Evolutionary conservation across 2,113 vertebrate species (phyloP).

Genomic region (Sebastes fasciatus): DNA sequence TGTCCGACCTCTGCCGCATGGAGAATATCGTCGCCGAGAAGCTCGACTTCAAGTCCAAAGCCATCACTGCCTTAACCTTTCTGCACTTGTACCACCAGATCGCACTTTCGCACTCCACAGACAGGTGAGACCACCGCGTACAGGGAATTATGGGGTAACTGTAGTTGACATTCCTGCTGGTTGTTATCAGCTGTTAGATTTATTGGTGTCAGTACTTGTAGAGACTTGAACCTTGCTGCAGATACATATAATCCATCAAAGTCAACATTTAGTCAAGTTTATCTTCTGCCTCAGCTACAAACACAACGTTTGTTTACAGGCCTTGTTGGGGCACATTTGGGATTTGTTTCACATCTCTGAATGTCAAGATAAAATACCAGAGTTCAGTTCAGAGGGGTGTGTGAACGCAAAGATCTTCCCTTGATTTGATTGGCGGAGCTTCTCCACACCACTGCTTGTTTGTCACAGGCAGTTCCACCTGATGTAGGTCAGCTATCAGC

Average conservation of each 20-base stretch:
- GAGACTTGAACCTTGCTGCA: background rate
- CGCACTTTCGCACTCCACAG: conserved; percentile 87
- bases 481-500: conserved; percentile 20
- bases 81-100: conserved; percentile 96
- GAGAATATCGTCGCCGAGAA: conserved; percentile 97
- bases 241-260: background rate
- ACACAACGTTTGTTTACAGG: background rate
- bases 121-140: conserved; percentile 82
- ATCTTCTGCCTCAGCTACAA: background rate
- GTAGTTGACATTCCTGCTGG: background rate
- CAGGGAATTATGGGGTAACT: background rate
- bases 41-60: conserved; percentile 94
- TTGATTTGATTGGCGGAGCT: background rate
- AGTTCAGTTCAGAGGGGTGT: background rate
- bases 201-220: background rate
- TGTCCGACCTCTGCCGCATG: conserved; percentile 95
- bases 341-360: background rate
- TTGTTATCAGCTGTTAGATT: background rate
- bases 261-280: background rate
- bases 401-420: background rate
- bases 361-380: background rate
- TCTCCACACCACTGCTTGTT: background rate
- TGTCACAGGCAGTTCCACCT: background rate
- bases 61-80: conserved; percentile 98
- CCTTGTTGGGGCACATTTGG: background rate